These are phyloP conservation scores for Luidia sarsii DNA, from an alignment of 53 echinoderm and acorn worm species.

Conservation along the genomic window DNA sequence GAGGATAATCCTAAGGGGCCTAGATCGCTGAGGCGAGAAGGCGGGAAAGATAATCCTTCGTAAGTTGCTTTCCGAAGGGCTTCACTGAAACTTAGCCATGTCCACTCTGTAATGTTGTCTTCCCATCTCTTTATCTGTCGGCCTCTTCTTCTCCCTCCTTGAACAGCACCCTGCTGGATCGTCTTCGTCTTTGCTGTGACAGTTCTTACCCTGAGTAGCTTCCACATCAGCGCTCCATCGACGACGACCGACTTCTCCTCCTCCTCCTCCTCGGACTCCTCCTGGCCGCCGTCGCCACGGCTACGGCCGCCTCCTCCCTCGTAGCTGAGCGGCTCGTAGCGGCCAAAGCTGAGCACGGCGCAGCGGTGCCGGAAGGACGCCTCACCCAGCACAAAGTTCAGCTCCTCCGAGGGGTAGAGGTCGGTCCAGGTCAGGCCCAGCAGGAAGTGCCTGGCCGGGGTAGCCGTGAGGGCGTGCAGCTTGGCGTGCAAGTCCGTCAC, in stretches of 20 bases:
- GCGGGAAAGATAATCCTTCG: too few species aligned
- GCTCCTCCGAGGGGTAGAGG: conserved; percentile 81
- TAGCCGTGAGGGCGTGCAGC: conserved; percentile 59
- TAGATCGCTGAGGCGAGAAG: too few species aligned
- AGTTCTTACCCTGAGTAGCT: conserved; percentile 85
- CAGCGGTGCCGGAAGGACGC: conserved; percentile 67
- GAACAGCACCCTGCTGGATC: too few species aligned
- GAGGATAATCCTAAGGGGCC: too few species aligned
- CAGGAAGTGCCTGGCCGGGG: conserved; percentile 64
- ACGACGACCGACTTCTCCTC: conserved; percentile 44
- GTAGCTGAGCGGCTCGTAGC: conserved; percentile 79
- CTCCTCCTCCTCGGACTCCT: neutral
- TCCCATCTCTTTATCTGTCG: too few species aligned
- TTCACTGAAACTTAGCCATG: too few species aligned
- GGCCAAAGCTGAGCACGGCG: conserved; percentile 86
- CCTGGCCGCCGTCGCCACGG: neutral
- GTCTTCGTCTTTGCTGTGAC: too few species aligned
- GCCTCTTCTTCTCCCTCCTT: too few species aligned
- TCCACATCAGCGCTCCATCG: conserved; percentile 77
- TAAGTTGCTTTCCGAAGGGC: too few species aligned
- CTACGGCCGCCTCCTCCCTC: neutral
- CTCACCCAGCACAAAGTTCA: conserved; percentile 96
- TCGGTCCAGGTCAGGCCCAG: conserved; percentile 94
- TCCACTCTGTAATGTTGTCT: too few species aligned
- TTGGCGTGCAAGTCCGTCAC: conserved; percentile 76